Percentiles rank a stretch among this genome's conserved stretches.
Conservation (phyloP, 2,797 vertebrate species). For the Pogoniulus pusillus region DNA sequence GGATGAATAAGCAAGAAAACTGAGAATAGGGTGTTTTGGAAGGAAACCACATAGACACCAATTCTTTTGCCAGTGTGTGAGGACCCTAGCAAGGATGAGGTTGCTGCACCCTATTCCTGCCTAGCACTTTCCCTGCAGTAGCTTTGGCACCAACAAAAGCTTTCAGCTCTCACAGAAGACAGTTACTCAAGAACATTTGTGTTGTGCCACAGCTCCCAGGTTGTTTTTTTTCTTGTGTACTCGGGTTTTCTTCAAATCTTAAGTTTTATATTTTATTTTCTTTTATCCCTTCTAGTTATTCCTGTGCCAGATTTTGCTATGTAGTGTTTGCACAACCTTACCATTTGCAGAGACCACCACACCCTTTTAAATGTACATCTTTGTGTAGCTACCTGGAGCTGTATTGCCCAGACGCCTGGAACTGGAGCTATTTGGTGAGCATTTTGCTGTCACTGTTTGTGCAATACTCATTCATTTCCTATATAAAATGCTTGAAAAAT, state of each 20-base stretch:
- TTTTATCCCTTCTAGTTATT: slow-evolving; percentile 74
- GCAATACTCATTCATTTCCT: slow-evolving; percentile 95
- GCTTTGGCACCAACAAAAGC: slow-evolving; percentile 84
- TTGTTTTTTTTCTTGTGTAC: slow-evolving; percentile 74
- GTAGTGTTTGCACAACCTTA: slow-evolving; percentile 78
- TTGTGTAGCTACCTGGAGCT: slow-evolving; percentile 78
- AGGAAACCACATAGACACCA: too few relatives aligned
- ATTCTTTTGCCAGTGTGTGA: too few relatives aligned
- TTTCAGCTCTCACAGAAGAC: slow-evolving; percentile 88
- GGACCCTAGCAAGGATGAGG: too few relatives aligned
- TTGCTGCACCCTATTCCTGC: too few relatives aligned
- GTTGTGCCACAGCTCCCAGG: slow-evolving; percentile 88
- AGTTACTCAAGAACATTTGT: slow-evolving; percentile 88
- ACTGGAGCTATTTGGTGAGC: slow-evolving; percentile 87
- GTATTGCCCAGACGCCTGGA: slow-evolving; percentile 81
- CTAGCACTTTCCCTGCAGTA: too few relatives aligned
- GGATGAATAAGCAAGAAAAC: too few relatives aligned
- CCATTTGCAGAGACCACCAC: slow-evolving; percentile 71
- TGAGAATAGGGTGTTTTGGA: too few relatives aligned
- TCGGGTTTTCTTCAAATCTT: slow-evolving; percentile 76
- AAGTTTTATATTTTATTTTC: too few relatives aligned
- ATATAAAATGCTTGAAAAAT: slow-evolving; percentile 90
- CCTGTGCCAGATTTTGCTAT: slow-evolving; percentile 82
- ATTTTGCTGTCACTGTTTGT: slow-evolving; percentile 94
- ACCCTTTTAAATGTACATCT: slow-evolving; percentile 61